Evolutionary conservation across 1,140 invertebrate species (phyloP).

Genomic region (Triops longicaudatus): DNA sequence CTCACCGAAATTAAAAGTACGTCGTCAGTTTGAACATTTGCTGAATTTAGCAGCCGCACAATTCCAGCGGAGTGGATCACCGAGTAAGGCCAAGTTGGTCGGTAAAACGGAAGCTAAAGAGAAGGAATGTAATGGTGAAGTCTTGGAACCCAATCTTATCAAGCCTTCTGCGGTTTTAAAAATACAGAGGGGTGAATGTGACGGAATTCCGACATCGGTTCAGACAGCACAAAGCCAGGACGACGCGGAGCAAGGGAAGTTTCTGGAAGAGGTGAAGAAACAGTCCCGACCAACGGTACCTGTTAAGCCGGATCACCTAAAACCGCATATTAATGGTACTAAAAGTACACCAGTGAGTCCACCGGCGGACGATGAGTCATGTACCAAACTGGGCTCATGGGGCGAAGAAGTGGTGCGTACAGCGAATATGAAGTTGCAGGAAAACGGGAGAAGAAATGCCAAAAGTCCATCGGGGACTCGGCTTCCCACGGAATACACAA

Average conservation of each 20-base stretch:
- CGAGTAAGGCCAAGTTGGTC: slow-evolving; percentile 12
- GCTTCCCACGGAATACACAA: background rate
- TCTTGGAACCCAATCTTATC: background rate
- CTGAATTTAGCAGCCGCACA: slow-evolving; percentile 27
- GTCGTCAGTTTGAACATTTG: slow-evolving; percentile 28
- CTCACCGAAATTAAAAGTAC: slow-evolving; percentile 29
- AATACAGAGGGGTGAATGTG: background rate
- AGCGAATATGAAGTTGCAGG: background rate
- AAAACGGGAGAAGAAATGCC: background rate
- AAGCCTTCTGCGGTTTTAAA: background rate
- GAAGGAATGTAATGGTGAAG: background rate
- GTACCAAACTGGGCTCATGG: background rate
- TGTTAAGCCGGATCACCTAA: slow-evolving; percentile 21
- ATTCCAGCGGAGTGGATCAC: slow-evolving; percentile 22
- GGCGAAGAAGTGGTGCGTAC: background rate
- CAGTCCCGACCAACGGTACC: slow-evolving; percentile 21
- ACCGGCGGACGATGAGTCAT: background rate
- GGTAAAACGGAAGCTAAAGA: background rate
- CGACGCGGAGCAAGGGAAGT: background rate
- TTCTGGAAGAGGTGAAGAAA: background rate
- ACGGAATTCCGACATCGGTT: background rate
- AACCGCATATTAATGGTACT: background rate
- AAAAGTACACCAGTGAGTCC: background rate
- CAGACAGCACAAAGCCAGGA: background rate
- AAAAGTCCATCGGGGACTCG: background rate